These are phyloP conservation scores for Theocolax elegans DNA, from an alignment of 1,140 invertebrate species.

Conservation along the genomic window DNA sequence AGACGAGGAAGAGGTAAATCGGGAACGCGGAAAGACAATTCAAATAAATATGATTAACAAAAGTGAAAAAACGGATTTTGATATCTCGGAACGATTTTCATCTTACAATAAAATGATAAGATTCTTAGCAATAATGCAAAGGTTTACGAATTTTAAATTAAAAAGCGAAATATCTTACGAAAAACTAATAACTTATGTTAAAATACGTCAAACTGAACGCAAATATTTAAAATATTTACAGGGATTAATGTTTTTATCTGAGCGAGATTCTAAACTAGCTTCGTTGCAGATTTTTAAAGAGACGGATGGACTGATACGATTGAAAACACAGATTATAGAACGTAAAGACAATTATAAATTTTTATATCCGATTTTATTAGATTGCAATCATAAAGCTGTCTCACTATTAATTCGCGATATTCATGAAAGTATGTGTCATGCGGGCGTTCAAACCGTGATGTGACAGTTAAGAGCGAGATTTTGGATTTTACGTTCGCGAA, in stretches of 20 bases:
- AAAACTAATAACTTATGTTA: too few species aligned
- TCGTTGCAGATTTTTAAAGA: too few species aligned
- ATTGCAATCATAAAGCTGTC: too few species aligned
- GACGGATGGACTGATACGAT: too few species aligned
- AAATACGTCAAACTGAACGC: too few species aligned
- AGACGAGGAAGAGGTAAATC: constrained; percentile 35
- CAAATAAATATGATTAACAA: constrained; percentile 10
- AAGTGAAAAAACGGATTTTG: neutral
- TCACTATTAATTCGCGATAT: constrained; percentile 43
- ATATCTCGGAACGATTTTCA: constrained; percentile 30
- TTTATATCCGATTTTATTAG: constrained; percentile 31
- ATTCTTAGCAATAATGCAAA: constrained; percentile 48
- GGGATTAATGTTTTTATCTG: constrained; percentile 9
- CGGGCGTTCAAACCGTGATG: constrained; percentile 43
- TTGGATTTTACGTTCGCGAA: constrained; percentile 44
- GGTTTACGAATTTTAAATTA: constrained; percentile 45
- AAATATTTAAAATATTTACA: too few species aligned
- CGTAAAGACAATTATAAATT: constrained; percentile 43
- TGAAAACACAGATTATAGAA: constrained; percentile 47
- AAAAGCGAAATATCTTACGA: too few species aligned
- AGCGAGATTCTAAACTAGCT: too few species aligned
- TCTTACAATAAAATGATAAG: constrained; percentile 46
- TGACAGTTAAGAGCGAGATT: constrained; percentile 44
- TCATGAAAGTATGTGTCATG: constrained; percentile 46
- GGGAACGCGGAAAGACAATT: constrained; percentile 35